Base-by-base conservation (phyloP, 2,888 invertebrate genomes). In the Periphyllus acericola region DNA sequence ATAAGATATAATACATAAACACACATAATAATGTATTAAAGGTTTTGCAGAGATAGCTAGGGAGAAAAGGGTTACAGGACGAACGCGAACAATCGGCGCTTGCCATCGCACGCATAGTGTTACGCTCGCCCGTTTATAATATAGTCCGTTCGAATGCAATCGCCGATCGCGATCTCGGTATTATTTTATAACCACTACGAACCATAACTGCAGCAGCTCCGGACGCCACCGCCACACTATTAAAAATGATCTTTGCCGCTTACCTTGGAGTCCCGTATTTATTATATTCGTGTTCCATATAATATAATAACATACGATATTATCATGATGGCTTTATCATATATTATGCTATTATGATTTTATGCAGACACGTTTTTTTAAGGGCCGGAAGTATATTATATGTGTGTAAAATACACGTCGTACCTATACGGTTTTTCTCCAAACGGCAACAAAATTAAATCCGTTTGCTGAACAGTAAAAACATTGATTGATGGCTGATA, bases 401-500 rank as follows among this genome's bases (percentile, higher is more conserved):
- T 40, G 40, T 40, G 40, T 40, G 1, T 21, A 8, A n/a, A 25
- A 66, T 66, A 17, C 25, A 66, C 66, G 66, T 25, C 2, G 17
- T 19, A 36, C 14, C 11, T 14, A 25, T 8, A 60, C 1, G 8
- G 60, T 25, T 60, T 60, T 60, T 60, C 25, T 60, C 60, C 25
- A 60, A 60, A 60, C 25, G 21, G 60, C 21, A 17, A 19, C 19
- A 55, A 19, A 55, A 60, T 46, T 25, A 60, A 25, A 25, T 21
- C 21, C 34, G 52, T 52, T 21, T 21, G 32, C 21, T 11, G 29
- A n/a, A 25, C 60, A 4, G 60, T 60, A 60, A 76, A 76, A 76
- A 19, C 76, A 29, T 76, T 76, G 46, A 76, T 76, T 76, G 46
- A 76, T 76, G 76, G 19, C 29, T 46, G n/a, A n/a, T n/a, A 71